Evolutionary conservation across 2,113 vertebrate species (phyloP).

Genomic region (Oryzias javanicus): DNA sequence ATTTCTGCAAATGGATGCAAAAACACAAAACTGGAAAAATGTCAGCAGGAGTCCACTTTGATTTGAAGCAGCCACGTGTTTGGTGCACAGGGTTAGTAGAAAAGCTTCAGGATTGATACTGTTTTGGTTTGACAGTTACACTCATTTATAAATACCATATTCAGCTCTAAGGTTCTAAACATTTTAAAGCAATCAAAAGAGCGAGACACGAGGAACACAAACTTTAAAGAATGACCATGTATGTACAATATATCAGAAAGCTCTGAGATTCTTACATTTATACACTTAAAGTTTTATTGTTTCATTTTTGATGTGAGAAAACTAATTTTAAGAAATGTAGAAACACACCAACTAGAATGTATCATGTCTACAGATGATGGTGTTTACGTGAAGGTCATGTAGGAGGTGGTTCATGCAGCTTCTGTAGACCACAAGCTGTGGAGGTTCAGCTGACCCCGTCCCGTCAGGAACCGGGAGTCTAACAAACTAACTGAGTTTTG

Average conservation of each 20-base stretch:
- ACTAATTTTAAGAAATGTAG: too few relatives aligned
- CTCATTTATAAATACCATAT: too few relatives aligned
- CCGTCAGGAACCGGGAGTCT: slow-evolving; percentile 16
- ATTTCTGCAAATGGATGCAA: neutral
- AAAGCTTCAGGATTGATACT: too few relatives aligned
- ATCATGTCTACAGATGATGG: neutral
- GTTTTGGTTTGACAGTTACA: too few relatives aligned
- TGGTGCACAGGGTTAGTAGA: neutral
- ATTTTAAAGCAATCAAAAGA: slow-evolving; percentile 20
- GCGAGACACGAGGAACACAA: neutral
- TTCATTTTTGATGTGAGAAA: too few relatives aligned
- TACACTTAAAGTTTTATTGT: too few relatives aligned
- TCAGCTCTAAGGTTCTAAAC: neutral
- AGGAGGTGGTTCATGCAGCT: slow-evolving; percentile 6
- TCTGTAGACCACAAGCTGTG: slow-evolving; percentile 58
- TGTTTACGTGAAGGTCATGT: neutral
- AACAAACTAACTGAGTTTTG: neutral
- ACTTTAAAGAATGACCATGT: too few relatives aligned
- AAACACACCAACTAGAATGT: too few relatives aligned
- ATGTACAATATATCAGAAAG: too few relatives aligned
- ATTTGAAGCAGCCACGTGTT: neutral
- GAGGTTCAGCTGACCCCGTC: neutral
- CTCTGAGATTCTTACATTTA: too few relatives aligned
- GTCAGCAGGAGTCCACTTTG: slow-evolving; percentile 15
- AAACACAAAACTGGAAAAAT: slow-evolving; percentile 2